Evolutionary conservation across 2,113 vertebrate genomes (phyloP), one percentile per base, ranked within the genome.

Genomic region (Prunella himalayana): DNA sequence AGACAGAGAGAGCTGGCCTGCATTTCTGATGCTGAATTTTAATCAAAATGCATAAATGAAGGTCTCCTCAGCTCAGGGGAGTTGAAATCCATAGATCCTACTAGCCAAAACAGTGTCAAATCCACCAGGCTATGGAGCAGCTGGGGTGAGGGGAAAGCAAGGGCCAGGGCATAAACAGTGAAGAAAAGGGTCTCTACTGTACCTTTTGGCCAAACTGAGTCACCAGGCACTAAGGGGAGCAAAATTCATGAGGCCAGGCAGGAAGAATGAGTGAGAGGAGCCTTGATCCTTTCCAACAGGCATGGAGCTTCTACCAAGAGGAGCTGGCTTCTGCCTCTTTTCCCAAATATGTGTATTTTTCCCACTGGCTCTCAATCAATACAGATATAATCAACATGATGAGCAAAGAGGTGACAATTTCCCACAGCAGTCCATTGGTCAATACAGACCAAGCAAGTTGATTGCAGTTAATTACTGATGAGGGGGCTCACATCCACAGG

Each of bases 301-400:
- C 41, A 44, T 13, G 59, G 41, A 61, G n/a, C 6, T 77, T 73
- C 76, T 16, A 51, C 20, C 22, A 56, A 18, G 18, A 75, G 50
- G 5, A 80, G 9, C 7, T 68, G 37, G 16, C 28, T 77, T 83
- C 37, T 65, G 24, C 28, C n/a, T 89, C n/a, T 53, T 65, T 77
- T 54, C 31, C 54, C 22, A 61, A 41, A 73, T 44, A 57, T 20
- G 7, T 19, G 2, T 9, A 4, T 47, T 92, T 91, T 69, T 56
- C 72, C 24, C 30, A 8, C 39, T 33, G 41, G 10, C 4, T 42
- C 24, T 81, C 37, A 49, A 9, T 17, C 16, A 47, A 20, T 22
- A 39, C 17, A 83, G 21, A 23, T 30, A 25, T 2, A 33, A 69
- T 13, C 49, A 60, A 25, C 6, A 7, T 1, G 0, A 9, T 20